Conservation (phyloP, 2,888 invertebrate species). For the Callimorpha dominula region DNA sequence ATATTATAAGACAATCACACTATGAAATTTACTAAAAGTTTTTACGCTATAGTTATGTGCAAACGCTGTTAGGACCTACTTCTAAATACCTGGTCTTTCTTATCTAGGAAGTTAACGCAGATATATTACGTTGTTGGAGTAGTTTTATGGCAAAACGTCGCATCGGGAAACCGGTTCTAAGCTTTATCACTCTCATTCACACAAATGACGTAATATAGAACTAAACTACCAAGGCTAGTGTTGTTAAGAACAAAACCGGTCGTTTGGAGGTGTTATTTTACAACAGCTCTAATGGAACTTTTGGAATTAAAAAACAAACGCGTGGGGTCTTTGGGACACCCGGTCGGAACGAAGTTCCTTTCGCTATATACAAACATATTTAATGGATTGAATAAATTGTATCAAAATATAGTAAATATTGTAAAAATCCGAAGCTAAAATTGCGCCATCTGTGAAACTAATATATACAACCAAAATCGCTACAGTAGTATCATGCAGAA, state of each 20-base stretch:
- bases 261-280: neutral
- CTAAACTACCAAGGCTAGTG: neutral
- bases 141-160: neutral
- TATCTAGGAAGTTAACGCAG: neutral
- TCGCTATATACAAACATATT: no score
- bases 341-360: no score
- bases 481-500: no score
- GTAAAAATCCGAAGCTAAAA: no score
- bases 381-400: no score
- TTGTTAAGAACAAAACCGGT: neutral
- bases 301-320: neutral
- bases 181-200: neutral
- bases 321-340: neutral
- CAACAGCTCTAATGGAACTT: neutral
- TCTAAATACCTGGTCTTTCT: neutral
- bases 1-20: no score
- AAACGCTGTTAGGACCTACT: neutral
- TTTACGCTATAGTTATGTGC: neutral
- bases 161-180: neutral
- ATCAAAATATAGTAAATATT: no score
- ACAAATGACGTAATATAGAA: neutral
- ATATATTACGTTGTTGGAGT: neutral
- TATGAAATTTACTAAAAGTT: neutral
- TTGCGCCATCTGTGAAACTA: no score
- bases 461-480: no score